Base-by-base conservation (phyloP, 2,888 invertebrate genomes). In the Plagiodera versicolora region DNA sequence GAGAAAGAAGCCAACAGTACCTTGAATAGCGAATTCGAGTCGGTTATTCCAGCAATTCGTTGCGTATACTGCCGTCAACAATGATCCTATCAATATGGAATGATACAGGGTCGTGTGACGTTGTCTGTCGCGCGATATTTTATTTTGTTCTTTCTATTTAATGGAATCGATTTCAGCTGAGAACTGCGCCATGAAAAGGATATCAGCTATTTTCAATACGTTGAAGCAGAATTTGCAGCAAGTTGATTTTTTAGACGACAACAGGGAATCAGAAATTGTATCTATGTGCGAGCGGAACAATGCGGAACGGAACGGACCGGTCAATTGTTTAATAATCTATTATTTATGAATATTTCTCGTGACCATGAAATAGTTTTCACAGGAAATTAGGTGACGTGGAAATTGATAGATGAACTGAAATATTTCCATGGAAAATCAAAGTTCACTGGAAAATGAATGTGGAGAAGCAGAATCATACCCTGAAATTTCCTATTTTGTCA, bases 401-500 rank as follows among this genome's bases (percentile, higher is more conserved):
- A n/a, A n/a, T 39, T 53, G 20, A 18, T 52, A 3, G 35, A 39
- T 24, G 3, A 3, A 6, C 24, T 24, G 24, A 24, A 24, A 24
- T 24, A 5, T 3, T 6, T 24, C 24, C 4, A 24, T n/a, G 1
- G 17, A 51, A 5, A 39, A n/a, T n/a, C n/a, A n/a, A n/a, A n/a
- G n/a, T n/a, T n/a, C n/a, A n/a, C n/a, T n/a, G n/a, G n/a, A n/a
- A n/a, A n/a, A n/a, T n/a, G n/a, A n/a, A n/a, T n/a, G n/a, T n/a
- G n/a, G n/a, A n/a, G n/a, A n/a, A n/a, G n/a, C n/a, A n/a, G n/a
- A n/a, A n/a, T 64, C 81, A 81, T 75, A 90, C 90, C 83, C 87
- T 89, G 78, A 91, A 91, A 80, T 91, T 91, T 64, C 91, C 91
- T 67, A 91, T 89, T 79, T 89, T 88, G 79, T 91, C 91, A 0